Base-by-base conservation (phyloP, 2,888 invertebrate species). In the Synanthedon vespiformis region DNA sequence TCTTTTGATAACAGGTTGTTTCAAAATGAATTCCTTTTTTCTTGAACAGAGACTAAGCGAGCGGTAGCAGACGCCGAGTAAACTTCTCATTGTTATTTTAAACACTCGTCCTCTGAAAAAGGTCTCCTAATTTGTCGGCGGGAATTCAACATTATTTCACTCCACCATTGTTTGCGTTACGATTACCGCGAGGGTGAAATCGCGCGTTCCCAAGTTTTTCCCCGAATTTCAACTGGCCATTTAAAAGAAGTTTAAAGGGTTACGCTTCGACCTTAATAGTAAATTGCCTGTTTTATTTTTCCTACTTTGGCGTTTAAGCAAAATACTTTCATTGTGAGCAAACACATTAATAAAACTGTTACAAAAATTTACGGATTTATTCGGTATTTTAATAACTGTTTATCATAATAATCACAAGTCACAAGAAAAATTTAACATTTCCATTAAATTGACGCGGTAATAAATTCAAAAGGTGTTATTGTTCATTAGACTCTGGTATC, bases 111-210 rank as follows among this genome's bases (percentile, higher is more conserved):
- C 66, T 64, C 68, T 71, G 71, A 75, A 82, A 82, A 84, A 83
- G 81, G 83, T 76, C 78, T 73, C 70, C 80, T 85, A 84, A 85
- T 85, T 85, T 84, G 81, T 84, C 81, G 74, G 74, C 70, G 74
- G 78, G 79, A 81, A 82, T 85, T 82, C 79, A 72, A 76, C 81
- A 81, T 82, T 80, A 84, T 80, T 82, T 78, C 72, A 72, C 72
- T 73, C 69, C 64, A 60, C 80, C 75, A 82, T 85, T 85, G 83
- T 86, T 86, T 85, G 77, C 78, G 79, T 81, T 81, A 71, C 79
- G 80, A 82, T 84, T 83, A 82, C 82, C 76, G 75, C 69, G 70
- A 72, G 79, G 79, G 80, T 82, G 82, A 82, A 85, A 82, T 83
- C 78, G 81, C 75, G 73, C 80, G 74, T 77, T 82, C 77, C 68